phyloP scores from a whole-genome alignment of 2,797 vertebrate genomes.

The Hybognathus amarus region DNA sequence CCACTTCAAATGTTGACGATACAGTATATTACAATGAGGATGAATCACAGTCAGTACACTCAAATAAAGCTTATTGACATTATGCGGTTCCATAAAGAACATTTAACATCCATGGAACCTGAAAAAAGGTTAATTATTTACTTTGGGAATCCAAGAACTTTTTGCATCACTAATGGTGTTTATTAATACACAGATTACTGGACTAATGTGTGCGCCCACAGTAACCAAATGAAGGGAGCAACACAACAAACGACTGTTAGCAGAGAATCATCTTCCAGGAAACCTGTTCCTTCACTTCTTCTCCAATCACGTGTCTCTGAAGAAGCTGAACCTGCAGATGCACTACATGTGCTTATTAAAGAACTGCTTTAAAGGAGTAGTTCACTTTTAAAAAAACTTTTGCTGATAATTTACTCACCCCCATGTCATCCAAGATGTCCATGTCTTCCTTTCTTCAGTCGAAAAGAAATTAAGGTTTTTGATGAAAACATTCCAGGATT shows the following conservation, averaged over 20 bases:
- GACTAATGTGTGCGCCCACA: background rate
- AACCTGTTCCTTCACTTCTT: conserved; percentile 73
- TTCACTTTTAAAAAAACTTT: too few species aligned
- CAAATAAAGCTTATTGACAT: background rate
- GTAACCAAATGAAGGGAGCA: conserved; percentile 47
- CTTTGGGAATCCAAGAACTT: background rate
- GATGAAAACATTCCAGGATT: too few species aligned
- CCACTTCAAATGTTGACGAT: too few species aligned
- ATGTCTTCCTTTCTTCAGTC: too few species aligned
- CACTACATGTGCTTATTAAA: too few species aligned
- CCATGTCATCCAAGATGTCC: too few species aligned
- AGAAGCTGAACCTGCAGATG: too few species aligned
- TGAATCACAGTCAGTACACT: background rate
- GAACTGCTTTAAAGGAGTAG: too few species aligned
- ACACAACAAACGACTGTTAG: conserved; percentile 75
- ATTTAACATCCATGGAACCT: background rate
- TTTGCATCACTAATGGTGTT: background rate
- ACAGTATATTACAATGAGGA: background rate
- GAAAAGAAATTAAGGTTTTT: too few species aligned
- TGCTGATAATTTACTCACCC: too few species aligned
- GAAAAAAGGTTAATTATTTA: background rate
- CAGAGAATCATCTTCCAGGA: conserved; percentile 75
- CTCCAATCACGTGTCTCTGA: conserved; percentile 28
- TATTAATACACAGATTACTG: background rate
- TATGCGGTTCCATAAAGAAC: background rate